Base-by-base conservation (phyloP, 2,113 vertebrate genomes). In the Grallaria varia region DNA sequence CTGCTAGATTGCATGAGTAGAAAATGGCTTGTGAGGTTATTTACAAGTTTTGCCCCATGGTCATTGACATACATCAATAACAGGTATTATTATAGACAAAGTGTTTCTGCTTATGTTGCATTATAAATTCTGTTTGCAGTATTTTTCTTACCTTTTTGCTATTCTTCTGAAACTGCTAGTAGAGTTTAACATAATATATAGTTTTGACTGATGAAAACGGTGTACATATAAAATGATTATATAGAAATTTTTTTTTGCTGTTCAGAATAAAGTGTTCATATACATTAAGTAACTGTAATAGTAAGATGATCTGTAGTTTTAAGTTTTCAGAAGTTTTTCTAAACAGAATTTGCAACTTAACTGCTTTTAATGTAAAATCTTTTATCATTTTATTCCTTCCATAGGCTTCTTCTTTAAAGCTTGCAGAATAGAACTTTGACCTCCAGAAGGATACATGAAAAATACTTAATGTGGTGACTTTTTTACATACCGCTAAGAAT, bases 1-100 rank as follows among this genome's bases (percentile, higher is more conserved):
- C 95, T 97, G 97, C 97, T 97, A 95, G 97, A 97, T 97, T 97
- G 98, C 97, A 90, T 89, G 97, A 72, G 55, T 47, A 96, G 95
- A 98, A 98, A 98, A 98, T 98, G 97, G 97, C 97, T 98, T 96
- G 95, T 97, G 97, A 98, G 97, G 97, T 98, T 98, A 98, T 98
- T 98, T 98, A 98, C 98, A 98, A 98, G 97, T 98, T 98, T 98
- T 98, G 96, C 97, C 97, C 96, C 96, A 97, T 98, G 97, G 97
- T 98, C 98, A 97, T 95, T 97, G 96, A 96, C 84, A 97, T 98
- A 95, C 96, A 98, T 98, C 97, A 98, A 97, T 98, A 98, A 96
- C 96, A 97, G 97, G 97, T 98, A 98, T 98, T 98, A 97, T 94
- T 97, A 94, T 95, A 97, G 97, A 98, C 97, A 96, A 98, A 98